These are phyloP conservation scores for Agonopterix subpropinquella DNA, from an alignment of 2,888 invertebrate genomes.

Conservation along the genomic window DNA sequence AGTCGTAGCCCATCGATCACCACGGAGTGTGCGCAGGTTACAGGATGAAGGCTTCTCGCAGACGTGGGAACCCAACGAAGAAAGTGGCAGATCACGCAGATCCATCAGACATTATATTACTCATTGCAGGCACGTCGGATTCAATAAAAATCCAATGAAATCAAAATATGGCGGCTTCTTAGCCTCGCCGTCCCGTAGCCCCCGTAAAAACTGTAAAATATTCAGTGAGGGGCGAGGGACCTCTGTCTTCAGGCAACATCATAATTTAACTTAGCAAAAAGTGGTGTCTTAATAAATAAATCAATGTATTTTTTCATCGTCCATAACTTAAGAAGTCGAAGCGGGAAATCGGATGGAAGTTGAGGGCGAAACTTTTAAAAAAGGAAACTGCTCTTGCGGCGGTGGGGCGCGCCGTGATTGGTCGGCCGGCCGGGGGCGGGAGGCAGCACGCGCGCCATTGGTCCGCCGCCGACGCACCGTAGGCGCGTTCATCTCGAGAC, in stretches of 20 bases:
- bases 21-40: too few species aligned
- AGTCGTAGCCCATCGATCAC: too few species aligned
- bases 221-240: conserved; percentile 28
- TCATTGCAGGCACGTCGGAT: conserved; percentile 29
- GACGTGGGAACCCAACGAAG: conserved; percentile 4
- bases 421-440: conserved; percentile 59
- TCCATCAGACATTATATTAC: conserved; percentile 7
- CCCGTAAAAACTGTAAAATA: conserved; percentile 44
- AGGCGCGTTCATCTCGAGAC: conserved; percentile 68
- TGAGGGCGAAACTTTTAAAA: conserved; percentile 72
- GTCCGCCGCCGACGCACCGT: conserved; percentile 52
- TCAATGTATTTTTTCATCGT: conserved; percentile 63
- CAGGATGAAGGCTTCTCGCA: too few species aligned
- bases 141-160: conserved; percentile 42
- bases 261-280: conserved; percentile 65
- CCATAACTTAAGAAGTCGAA: conserved; percentile 64
- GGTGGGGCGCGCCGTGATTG: conserved; percentile 47
- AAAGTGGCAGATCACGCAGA: conserved; percentile 17
- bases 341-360: conserved; percentile 75
- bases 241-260: conserved; percentile 50
- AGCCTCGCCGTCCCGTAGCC: conserved; percentile 10
- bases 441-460: conserved; percentile 51
- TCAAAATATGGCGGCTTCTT: conserved; percentile 27
- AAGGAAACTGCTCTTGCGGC: conserved; percentile 71
- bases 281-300: conserved; percentile 64